Evolutionary conservation across 2,797 vertebrate genomes (phyloP).

Genomic region (Poeciliopsis presidionis): DNA sequence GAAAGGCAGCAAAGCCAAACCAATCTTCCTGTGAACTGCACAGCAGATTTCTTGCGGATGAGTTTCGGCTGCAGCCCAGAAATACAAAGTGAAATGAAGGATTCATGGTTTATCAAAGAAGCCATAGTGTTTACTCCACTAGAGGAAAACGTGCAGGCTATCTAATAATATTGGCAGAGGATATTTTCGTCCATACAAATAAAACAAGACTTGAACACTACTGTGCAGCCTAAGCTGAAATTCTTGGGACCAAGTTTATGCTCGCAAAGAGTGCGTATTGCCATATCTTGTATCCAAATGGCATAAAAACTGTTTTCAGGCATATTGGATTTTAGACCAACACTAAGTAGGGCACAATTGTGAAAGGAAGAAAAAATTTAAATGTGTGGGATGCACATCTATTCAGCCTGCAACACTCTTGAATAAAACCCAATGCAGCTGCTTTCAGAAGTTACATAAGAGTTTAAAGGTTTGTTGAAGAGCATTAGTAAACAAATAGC

Average conservation of each 20-base stretch:
- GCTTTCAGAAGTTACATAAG: background rate
- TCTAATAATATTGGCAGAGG: conserved; percentile 57
- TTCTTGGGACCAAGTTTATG: conserved; percentile 33
- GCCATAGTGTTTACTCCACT: conserved; percentile 66
- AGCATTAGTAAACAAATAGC: background rate
- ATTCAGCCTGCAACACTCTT: background rate
- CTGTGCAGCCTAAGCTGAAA: conserved; percentile 41
- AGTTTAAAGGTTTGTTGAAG: background rate
- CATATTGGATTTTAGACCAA: background rate
- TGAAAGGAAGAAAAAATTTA: background rate
- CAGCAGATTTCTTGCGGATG: conserved; percentile 62
- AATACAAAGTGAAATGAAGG: conserved; percentile 71
- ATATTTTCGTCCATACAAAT: conserved; percentile 53
- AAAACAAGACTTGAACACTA: conserved; percentile 44
- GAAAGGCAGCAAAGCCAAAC: conserved; percentile 61
- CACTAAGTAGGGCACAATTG: background rate
- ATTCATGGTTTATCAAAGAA: conserved; percentile 73
- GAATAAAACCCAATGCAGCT: background rate
- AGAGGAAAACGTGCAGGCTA: conserved; percentile 53
- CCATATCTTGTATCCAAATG: conserved; percentile 3
- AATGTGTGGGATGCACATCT: background rate
- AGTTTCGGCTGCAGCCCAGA: conserved; percentile 55
- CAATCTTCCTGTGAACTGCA: conserved; percentile 64
- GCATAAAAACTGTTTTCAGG: conserved; percentile 2
- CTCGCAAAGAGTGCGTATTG: conserved; percentile 26